Base-by-base conservation (phyloP, 2,888 invertebrate genomes). In the Pemphredon lugubris region DNA sequence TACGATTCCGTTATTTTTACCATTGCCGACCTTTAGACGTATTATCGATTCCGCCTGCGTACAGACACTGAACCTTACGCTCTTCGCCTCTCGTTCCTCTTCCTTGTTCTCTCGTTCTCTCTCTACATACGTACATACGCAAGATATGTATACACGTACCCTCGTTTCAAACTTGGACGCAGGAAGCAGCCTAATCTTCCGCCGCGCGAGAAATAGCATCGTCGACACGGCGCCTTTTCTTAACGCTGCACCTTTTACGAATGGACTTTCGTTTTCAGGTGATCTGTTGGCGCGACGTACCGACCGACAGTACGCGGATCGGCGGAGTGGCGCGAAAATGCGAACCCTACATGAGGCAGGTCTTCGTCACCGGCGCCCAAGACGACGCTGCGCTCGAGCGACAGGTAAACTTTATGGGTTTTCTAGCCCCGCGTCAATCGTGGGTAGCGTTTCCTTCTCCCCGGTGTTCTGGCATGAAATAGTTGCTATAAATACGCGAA, bases 291-390 rank as follows among this genome's bases (percentile, higher is more conserved):
- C 94, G 99, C 78, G 96, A 96, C 34, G 96, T 99, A 59, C 98
- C 98, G 23, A 96, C 96, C 53, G 95, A 98, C 90, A 95, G 94
- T 87, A 91, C 94, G 59, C 93, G 94, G 77, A 96, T 99, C 85
- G 99, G 97, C 81, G 93, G 94, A 81, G 98, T 98, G 85, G 99
- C 99, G 63, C 94, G 94, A 86, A 96, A 96, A 90, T 96, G 96
- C 84, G 99, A 99, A 92, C 99, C 99, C 37, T 94, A 95, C 88
- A 98, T 99, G 93, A 94, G 97, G 83, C 99, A 99, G 93, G 98
- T 98, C 80, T 96, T 96, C 89, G 93, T 96, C 68, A 93, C 94
- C 65, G 94, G 95, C 66, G 93, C 93, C 86, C 91, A 92, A 79
- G 92, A 83, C 2, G 73, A 63, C 11, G 72, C 60, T 14, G 72